Evolutionary conservation across 2,797 vertebrate species (phyloP), one percentile per base, ranked within the genome.

Genomic region (Typhlichthys eigenmanni): DNA sequence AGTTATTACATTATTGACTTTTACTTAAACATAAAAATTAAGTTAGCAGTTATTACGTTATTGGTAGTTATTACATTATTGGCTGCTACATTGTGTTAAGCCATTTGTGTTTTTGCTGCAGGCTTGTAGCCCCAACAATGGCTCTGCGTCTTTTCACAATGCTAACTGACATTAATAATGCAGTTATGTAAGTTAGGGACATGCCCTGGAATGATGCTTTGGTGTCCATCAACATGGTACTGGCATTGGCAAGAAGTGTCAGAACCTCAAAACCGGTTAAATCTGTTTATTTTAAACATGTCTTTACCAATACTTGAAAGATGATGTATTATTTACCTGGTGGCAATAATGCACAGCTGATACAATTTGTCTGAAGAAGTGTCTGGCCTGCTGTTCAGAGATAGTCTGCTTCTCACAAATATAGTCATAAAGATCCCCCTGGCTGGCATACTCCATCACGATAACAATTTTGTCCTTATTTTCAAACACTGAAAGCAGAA

Each of bases 391-490:
- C 0, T 73, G 90, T 60, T 98, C 97, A 0, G 89, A 77, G 69
- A 99, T 90, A 53, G 71, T 90, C 80, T 90, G 94, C 68, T 91
- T 87, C 78, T 96, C 95, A 1, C 93, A 95, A 88, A 98, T 93
- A 89, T 96, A 95, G 67, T 99, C 97, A 0, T 97, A 99, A 51
- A 99, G 92, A 74, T 99, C 97, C 0, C 97, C 97, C 7, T 81
- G 89, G 88, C 94, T 97, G 81, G 96, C 97, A 0, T 96, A 98
- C 54, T 99, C 97, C 97, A 99, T 99, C 84, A 98, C 95, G 0
- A 99, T 99, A 76, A 99, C 97, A 0, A 99, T 98, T 87, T 98
- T 98, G 86, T 95, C 95, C 87, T 94, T 98, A 86, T 95, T 99
- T 82, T 99, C 97, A 62, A 99, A 99, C 72, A 99, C 97, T 99